Evolutionary conservation across 2,888 invertebrate species (phyloP), one percentile per base, ranked within the genome.

Genomic region (Hypsopygia costalis): DNA sequence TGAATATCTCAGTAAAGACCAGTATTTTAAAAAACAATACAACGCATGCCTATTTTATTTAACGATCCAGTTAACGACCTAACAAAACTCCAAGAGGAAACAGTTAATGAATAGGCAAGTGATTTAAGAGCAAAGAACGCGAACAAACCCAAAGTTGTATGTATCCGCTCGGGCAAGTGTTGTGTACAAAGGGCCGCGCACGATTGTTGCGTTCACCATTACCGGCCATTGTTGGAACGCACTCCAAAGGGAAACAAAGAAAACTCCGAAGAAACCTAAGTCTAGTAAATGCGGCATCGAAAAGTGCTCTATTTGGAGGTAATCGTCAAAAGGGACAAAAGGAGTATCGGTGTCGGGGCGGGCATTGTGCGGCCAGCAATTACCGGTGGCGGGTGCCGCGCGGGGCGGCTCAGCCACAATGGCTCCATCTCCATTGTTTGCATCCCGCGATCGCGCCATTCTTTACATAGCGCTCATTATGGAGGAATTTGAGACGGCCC

Each of bases 371-470:
- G 34, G 27, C 33, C 34, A 11, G 34, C 39, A 39, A 11, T 29
- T 20, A 29, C 39, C 29, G 38, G 27, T 9, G 38, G 12, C 25
- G 27, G n/a, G 20, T 6, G 20, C 6, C 10, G 33, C 16, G 6
- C 22, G 22, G 34, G 34, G 34, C 8, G 11, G 30, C 28, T 6
- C 22, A 1, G 25, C 12, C 31, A 57, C 53, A 59, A 55, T 50
- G 46, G 49, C 45, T 22, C 11, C 25, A 10, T 1, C 30, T 43
- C 44, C 50, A 52, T 57, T 59, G 57, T 57, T 49, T 49, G 38
- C 29, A 6, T 9, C 34, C 40, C 40, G 39, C 51, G 50, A 52
- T 49, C 55, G 51, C 51, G 46, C 49, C 53, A 58, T 61, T 61
- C 62, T 62, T 61, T 47, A 25, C 33, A 33, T 34, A 16, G 38